Evolutionary conservation across 2,888 invertebrate genomes (phyloP).

Genomic region (Orgyia antiqua): DNA sequence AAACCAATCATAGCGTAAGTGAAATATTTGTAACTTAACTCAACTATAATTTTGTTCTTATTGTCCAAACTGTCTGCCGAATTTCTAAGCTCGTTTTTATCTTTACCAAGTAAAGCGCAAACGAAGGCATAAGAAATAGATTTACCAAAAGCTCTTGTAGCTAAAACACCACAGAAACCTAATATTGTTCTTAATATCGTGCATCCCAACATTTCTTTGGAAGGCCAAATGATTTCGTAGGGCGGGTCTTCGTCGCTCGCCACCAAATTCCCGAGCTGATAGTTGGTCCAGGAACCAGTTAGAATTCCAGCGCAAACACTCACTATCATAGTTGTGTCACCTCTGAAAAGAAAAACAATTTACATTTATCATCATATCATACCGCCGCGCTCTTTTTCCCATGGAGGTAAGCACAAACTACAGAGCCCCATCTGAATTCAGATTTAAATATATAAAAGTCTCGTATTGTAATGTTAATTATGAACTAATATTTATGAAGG

Average conservation of each 20-base stretch:
- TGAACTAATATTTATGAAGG: too few relatives aligned
- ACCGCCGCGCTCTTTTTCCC: too few relatives aligned
- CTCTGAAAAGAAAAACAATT: slow-evolving; percentile 69
- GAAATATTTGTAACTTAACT: slow-evolving; percentile 90
- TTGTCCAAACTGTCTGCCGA: slow-evolving; percentile 82
- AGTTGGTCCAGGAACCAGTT: slow-evolving; percentile 90
- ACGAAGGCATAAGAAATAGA: slow-evolving; percentile 82
- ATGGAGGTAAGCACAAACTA: too few relatives aligned
- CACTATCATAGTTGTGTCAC: slow-evolving; percentile 93
- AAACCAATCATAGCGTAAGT: slow-evolving; percentile 89
- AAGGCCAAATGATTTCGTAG: slow-evolving; percentile 88
- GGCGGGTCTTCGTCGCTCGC: slow-evolving; percentile 81
- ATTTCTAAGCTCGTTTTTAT: slow-evolving; percentile 81
- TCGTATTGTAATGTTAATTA: too few relatives aligned
- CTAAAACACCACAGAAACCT: slow-evolving; percentile 86
- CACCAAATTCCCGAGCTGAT: slow-evolving; percentile 85
- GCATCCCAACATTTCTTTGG: slow-evolving; percentile 83
- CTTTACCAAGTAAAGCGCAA: slow-evolving; percentile 83
- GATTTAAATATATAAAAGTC: too few relatives aligned
- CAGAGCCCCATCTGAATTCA: too few relatives aligned
- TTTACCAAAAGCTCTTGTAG: slow-evolving; percentile 83
- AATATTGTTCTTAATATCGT: slow-evolving; percentile 83
- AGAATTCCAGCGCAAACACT: slow-evolving; percentile 89
- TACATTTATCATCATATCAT: not conserved
- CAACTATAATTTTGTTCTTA: slow-evolving; percentile 85